phyloP scores from a whole-genome alignment of 2,888 invertebrate genomes.

The Prostheceraeus crozeri region DNA sequence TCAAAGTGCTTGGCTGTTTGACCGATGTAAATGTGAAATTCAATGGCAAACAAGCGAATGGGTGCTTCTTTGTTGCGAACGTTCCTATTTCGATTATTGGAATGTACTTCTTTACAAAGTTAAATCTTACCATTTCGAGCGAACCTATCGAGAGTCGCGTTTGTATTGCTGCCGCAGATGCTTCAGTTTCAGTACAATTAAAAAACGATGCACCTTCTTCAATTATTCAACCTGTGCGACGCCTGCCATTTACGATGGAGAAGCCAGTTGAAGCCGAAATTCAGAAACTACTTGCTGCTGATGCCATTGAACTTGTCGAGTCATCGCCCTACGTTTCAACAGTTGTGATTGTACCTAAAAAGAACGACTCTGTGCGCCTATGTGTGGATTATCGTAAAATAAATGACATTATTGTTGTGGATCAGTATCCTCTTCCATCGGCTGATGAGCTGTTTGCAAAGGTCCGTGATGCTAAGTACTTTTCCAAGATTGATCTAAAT shows the following conservation, averaged over 20 bases:
- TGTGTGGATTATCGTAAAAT: constrained; percentile 21
- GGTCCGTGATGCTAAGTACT: not conserved
- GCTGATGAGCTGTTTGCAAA: not conserved
- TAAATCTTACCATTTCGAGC: too few relatives aligned
- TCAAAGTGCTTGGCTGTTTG: too few relatives aligned
- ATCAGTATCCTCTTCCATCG: not conserved
- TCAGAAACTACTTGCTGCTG: not conserved
- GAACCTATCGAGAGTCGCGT: too few relatives aligned
- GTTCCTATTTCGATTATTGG: too few relatives aligned
- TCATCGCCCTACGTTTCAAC: constrained; percentile 1
- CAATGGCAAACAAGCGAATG: too few relatives aligned
- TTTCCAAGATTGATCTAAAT: not conserved
- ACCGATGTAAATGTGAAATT: too few relatives aligned
- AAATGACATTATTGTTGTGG: not conserved
- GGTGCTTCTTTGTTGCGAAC: too few relatives aligned
- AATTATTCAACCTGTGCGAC: not conserved
- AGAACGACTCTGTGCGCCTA: constrained; percentile 17
- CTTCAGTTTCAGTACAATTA: too few relatives aligned
- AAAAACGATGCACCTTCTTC: constrained; percentile 9
- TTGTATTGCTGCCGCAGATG: too few relatives aligned
- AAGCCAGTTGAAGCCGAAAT: constrained; percentile 14
- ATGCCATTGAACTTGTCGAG: constrained; percentile 1
- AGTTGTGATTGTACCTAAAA: constrained; percentile 5
- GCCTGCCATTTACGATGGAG: constrained; percentile 7
- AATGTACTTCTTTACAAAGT: too few relatives aligned